These are phyloP conservation scores for human DNA, from an alignment of 2,113 vertebrate genomes.

Conservation along the genomic window GRCh38 chr4:171679501-171680000, in stretches of 20 bases:
- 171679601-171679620: background rate
- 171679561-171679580: background rate
- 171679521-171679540: fast-evolving
- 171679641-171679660: background rate
- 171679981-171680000: background rate
- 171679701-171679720: background rate
- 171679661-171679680: background rate
- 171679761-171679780: fast-evolving
- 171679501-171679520: fast-evolving
- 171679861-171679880: background rate
- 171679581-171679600: background rate
- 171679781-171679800: background rate
- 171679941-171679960: background rate
- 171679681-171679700: background rate
- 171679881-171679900: background rate
- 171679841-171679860: background rate
- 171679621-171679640: background rate
- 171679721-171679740: background rate
- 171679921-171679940: background rate
- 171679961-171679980: conserved; percentile 18
- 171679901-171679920: background rate
- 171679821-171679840: background rate
- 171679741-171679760: background rate
- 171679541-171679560: background rate
- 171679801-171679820: background rate